Evolutionary conservation across 2,797 vertebrate genomes (phyloP).

Genomic region (Microhierax caerulescens): DNA sequence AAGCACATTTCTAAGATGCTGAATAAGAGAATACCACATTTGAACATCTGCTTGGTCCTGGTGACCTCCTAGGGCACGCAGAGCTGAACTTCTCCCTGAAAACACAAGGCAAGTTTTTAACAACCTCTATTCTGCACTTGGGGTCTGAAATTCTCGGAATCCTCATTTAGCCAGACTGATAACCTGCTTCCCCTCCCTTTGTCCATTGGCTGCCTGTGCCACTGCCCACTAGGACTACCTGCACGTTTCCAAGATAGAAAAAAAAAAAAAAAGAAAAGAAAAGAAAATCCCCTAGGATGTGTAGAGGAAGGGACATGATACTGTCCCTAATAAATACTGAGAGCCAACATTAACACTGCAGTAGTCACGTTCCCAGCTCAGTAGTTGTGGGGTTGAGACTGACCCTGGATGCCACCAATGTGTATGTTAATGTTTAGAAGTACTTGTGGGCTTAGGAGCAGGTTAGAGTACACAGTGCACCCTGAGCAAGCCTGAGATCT

Average conservation of each 20-base stretch:
- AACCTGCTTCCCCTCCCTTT: neutral
- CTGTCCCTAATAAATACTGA: neutral
- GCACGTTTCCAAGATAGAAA: neutral
- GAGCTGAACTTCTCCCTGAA: neutral
- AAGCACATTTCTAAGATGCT: neutral
- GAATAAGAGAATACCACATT: neutral
- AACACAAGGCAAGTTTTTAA: neutral
- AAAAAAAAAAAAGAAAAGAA: accelerated
- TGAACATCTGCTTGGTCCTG: neutral
- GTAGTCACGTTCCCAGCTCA: accelerated
- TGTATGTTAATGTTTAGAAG: neutral
- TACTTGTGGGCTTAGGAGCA: neutral
- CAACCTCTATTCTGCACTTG: neutral
- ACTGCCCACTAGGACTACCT: neutral
- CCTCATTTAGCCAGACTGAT: neutral
- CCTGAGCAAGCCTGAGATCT: neutral
- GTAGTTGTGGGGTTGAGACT: neutral
- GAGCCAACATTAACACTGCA: neutral
- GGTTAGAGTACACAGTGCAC: neutral
- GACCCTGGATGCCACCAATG: neutral
- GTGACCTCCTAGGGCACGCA: neutral
- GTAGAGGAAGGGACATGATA: neutral
- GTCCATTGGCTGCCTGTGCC: no score
- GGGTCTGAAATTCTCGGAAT: neutral
- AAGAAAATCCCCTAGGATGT: neutral